Evolutionary conservation across 2,888 invertebrate genomes (phyloP).

Genomic region (Beris chalybata): DNA sequence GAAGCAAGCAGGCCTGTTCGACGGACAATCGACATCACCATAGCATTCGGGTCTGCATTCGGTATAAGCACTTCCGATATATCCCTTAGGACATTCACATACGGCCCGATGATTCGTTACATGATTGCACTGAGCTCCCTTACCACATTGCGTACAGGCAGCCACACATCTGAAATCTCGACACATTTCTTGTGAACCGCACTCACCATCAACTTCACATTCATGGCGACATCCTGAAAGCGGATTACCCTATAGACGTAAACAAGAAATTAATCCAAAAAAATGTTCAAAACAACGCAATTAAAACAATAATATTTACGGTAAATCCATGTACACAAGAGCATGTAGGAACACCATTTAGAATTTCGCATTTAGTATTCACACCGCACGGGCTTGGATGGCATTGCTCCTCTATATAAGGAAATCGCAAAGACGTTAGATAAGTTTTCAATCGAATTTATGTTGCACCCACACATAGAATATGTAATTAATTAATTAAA

Average conservation of each 20-base stretch:
- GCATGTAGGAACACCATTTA: constrained; percentile 76
- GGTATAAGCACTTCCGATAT: constrained; percentile 74
- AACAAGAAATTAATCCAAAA: not conserved
- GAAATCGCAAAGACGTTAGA: constrained; percentile 18
- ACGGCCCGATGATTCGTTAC: constrained; percentile 74
- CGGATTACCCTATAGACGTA: constrained; percentile 66
- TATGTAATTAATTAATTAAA: not conserved
- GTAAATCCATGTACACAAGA: constrained; percentile 73
- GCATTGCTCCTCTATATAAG: constrained; percentile 72
- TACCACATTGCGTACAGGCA: constrained; percentile 77
- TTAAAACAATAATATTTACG: constrained; percentile 49
- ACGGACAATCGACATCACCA: constrained; percentile 76
- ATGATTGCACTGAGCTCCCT: constrained; percentile 75
- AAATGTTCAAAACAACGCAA: not conserved
- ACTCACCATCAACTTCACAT: constrained; percentile 77
- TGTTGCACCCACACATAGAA: not conserved
- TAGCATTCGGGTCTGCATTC: constrained; percentile 82
- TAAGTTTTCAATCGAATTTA: constrained; percentile 1
- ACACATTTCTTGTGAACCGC: constrained; percentile 70
- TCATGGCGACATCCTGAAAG: constrained; percentile 78
- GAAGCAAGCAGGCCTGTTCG: constrained; percentile 75
- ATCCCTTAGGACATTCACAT: constrained; percentile 81
- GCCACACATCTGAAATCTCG: constrained; percentile 74
- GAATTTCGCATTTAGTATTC: constrained; percentile 80
- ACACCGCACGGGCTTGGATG: constrained; percentile 79